phyloP scores from a whole-genome alignment of 2,113 vertebrate genomes.

The Eclectus roratus region DNA sequence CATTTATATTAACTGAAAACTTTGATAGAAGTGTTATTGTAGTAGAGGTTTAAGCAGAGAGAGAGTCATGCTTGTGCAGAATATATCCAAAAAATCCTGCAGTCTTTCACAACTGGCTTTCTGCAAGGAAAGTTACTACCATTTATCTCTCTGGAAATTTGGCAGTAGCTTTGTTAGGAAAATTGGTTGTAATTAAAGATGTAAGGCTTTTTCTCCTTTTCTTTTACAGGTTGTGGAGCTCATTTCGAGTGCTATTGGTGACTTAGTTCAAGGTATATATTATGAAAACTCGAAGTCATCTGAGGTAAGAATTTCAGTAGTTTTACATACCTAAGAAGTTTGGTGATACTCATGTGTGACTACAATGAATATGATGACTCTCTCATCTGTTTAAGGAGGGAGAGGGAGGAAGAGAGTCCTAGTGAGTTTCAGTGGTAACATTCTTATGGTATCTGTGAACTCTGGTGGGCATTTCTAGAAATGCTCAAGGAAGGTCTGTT shows the following conservation, averaged over 20 bases:
- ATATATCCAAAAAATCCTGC: conserved; percentile 1
- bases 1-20: conserved; percentile 54
- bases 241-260: conserved; percentile 93
- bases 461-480: neutral
- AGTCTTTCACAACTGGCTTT: conserved; percentile 4
- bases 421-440: neutral
- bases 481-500: neutral
- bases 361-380: neutral
- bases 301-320: conserved; percentile 79
- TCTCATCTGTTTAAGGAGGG: neutral
- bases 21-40: conserved; percentile 16
- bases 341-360: neutral
- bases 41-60: neutral
- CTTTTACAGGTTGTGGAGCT: conserved; percentile 91
- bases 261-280: conserved; percentile 95
- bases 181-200: neutral
- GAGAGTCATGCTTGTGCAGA: conserved; percentile 3
- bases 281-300: conserved; percentile 80
- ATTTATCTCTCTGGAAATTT: conserved; percentile 24
- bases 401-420: neutral
- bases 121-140: neutral
- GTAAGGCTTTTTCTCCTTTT: neutral
- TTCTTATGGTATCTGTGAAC: neutral
- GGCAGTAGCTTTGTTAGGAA: neutral
- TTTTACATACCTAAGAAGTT: neutral